Conservation (phyloP, 2,888 invertebrate species). For the Eudasyphora cyanicolor region DNA sequence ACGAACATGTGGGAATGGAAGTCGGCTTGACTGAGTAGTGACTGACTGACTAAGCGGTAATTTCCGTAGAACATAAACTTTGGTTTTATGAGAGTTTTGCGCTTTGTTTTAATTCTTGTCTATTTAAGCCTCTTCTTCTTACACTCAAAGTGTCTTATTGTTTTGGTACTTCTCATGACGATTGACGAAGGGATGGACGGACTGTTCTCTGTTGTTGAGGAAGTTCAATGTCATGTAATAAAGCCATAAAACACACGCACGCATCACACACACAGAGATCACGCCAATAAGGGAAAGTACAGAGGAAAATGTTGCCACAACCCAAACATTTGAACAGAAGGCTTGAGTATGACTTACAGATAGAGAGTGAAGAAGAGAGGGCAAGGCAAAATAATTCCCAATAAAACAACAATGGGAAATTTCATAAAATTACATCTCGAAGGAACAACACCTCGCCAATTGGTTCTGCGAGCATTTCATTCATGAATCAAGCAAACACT, state of each 20-base stretch:
- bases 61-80: slow-evolving; percentile 44
- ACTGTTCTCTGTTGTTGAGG: slow-evolving; percentile 7
- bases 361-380: neutral
- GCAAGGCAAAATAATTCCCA: neutral
- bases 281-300: slow-evolving; percentile 17
- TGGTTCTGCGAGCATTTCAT: neutral
- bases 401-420: slow-evolving; percentile 13
- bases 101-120: slow-evolving; percentile 15
- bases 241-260: slow-evolving; percentile 29
- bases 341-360: slow-evolving; percentile 7
- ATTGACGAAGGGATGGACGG: no score
- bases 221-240: slow-evolving; percentile 59
- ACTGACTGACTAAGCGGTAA: neutral
- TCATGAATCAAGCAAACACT: no score
- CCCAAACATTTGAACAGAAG: neutral
- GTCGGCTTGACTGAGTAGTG: no score
- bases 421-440: slow-evolving; percentile 5
- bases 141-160: slow-evolving; percentile 13
- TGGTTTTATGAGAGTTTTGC: slow-evolving; percentile 21
- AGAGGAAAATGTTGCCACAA: slow-evolving; percentile 18
- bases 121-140: slow-evolving; percentile 30
- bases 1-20: neutral
- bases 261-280: neutral
- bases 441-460: neutral
- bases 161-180: neutral